phyloP scores from a whole-genome alignment of 2,797 vertebrate genomes.

The Syngnathus rostellatus region DNA sequence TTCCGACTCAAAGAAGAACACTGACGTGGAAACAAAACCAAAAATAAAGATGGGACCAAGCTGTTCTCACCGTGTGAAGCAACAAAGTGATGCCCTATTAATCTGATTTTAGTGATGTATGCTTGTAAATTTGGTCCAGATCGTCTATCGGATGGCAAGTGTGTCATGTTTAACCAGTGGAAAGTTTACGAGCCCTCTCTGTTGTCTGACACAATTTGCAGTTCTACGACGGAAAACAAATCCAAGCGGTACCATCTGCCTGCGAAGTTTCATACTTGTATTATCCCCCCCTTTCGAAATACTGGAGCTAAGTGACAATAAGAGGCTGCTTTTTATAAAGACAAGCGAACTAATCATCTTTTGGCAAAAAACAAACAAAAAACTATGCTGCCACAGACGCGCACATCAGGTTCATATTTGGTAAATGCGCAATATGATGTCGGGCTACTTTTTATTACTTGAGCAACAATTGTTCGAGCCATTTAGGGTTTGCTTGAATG shows the following conservation, averaged over 20 bases:
- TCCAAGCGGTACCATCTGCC: neutral
- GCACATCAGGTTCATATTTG: neutral
- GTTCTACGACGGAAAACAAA: neutral
- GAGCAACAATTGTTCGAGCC: neutral
- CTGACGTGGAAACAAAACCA: constrained; percentile 26
- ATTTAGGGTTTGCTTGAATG: neutral
- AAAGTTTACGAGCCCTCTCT: neutral
- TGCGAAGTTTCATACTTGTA: neutral
- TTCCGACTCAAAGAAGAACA: constrained; percentile 31
- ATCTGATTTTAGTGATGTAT: neutral
- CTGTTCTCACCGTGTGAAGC: constrained; percentile 36
- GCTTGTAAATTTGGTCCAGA: too few species aligned
- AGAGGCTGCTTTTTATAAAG: neutral
- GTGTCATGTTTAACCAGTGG: neutral
- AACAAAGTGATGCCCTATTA: neutral
- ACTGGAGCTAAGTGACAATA: constrained; percentile 1
- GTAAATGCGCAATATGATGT: neutral
- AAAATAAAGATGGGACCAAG: constrained; percentile 44
- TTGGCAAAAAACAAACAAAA: neutral
- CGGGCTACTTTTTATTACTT: neutral
- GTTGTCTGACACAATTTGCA: constrained; percentile 2
- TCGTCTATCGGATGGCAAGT: neutral
- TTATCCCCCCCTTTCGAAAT: constrained; percentile 4
- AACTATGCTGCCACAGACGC: neutral
- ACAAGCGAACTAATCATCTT: neutral